phyloP scores from a whole-genome alignment of 2,797 vertebrate genomes.

The Muraenolepis orangiensis region DNA sequence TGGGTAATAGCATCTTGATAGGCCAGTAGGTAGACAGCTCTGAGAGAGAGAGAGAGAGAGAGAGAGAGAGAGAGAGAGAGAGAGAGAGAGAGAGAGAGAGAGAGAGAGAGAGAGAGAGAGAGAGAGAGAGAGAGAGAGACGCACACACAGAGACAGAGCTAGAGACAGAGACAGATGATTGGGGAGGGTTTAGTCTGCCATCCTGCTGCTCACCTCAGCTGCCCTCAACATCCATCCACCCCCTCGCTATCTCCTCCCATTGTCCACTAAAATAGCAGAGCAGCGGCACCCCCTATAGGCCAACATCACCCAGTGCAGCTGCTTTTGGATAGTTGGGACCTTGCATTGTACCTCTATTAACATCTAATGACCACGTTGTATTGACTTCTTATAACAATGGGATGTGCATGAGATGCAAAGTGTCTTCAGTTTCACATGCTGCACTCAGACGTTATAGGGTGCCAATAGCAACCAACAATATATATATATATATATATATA shows the following conservation, averaged over 20 bases:
- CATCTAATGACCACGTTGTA: too few relatives aligned
- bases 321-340: background rate
- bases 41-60: constrained; percentile 34
- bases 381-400: background rate
- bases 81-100: constrained; percentile 31
- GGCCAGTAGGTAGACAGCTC: constrained; percentile 6
- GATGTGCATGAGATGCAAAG: background rate
- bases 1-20: constrained; percentile 25
- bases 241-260: constrained; percentile 1
- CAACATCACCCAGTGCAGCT: constrained; percentile 27
- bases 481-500: background rate
- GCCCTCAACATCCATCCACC: constrained; percentile 43
- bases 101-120: constrained; percentile 31
- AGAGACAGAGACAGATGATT: constrained; percentile 34
- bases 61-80: constrained; percentile 40
- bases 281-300: constrained; percentile 64
- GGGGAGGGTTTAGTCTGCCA: constrained; percentile 53
- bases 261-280: constrained; percentile 20
- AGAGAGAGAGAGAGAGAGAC: constrained; percentile 36
- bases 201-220: constrained; percentile 64
- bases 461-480: background rate
- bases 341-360: background rate
- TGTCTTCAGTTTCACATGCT: background rate
- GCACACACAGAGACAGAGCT: constrained; percentile 25
- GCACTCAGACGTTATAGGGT: background rate